Evolutionary conservation across 2,888 invertebrate genomes (phyloP), one percentile per base, ranked within the genome.

Genomic region (Sphaerophoria taeniata): DNA sequence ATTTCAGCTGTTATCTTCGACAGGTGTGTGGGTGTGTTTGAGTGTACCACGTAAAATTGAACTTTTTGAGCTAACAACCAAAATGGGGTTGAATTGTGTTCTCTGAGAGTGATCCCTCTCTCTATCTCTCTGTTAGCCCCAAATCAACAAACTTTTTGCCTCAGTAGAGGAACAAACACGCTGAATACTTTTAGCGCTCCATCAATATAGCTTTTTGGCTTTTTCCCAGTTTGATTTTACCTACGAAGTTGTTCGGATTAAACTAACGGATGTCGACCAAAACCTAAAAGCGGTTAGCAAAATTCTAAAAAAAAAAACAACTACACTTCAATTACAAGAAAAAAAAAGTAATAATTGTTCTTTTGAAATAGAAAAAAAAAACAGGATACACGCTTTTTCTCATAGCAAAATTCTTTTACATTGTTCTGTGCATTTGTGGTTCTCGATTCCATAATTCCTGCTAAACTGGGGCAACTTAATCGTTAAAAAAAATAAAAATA

Each of bases 181-280:
- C n/a, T 55, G 14, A 63, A 69, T 80, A 67, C 61, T 24, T 24
- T 73, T 63, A 51, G 67, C 63, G 72, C 43, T 71, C 58, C 60
- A 63, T 58, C 71, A 43, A 24, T 24, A 24, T 73, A 85, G 85
- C 85, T 85, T 85, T 85, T 85, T 85, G 81, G 81, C 76, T 81
- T 85, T 82, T 81, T 81, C 85, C 81, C 85, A 85, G 85, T 85
- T 81, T 85, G 76, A 76, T 77, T 85, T 81, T 73, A 70, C 81
- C 81, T 69, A 77, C 73, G 76, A 81, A 85, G 81, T 85, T 77
- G 85, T 76, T 76, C 85, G 85, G 85, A 81, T 85, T 81, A 81
- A 77, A 55, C 51, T 33, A 70, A 73, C 85, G 73, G 77, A 81
- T 58, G 81, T 65, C 51, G 56, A 72, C 24, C 24, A 24, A 24